Conservation (phyloP, 2,888 invertebrate species). For the Hypena proboscidalis region DNA sequence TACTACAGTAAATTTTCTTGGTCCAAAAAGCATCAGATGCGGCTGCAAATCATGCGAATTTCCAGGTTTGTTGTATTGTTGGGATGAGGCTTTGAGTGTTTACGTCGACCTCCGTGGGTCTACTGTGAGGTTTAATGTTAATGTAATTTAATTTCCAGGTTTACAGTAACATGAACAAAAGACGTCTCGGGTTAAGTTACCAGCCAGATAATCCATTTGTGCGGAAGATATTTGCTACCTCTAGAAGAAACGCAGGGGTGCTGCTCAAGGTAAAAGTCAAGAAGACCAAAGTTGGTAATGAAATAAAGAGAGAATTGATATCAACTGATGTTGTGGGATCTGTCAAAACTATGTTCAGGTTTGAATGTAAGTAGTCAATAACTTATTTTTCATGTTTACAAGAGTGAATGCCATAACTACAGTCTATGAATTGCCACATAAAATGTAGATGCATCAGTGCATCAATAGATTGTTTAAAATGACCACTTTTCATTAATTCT, state of each 20-base stretch:
- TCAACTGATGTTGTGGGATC: slow-evolving; percentile 85
- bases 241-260: slow-evolving; percentile 87
- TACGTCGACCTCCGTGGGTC: too few species aligned
- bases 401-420: too few species aligned
- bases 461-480: too few species aligned
- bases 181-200: slow-evolving; percentile 90
- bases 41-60: too few species aligned
- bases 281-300: slow-evolving; percentile 69
- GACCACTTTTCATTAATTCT: too few species aligned
- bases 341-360: slow-evolving; percentile 86
- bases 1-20: not conserved
- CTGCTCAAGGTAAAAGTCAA: slow-evolving; percentile 90
- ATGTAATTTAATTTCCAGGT: slow-evolving; percentile 46
- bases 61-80: too few species aligned
- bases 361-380: slow-evolving; percentile 83
- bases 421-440: too few species aligned
- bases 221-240: slow-evolving; percentile 91
- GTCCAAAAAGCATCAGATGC: too few species aligned
- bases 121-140: slow-evolving; percentile 2
- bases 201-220: slow-evolving; percentile 93
- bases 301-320: slow-evolving; percentile 70
- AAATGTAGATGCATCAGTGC: too few species aligned
- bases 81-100: too few species aligned
- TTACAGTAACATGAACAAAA: slow-evolving; percentile 71
- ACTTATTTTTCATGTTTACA: not conserved